Base-by-base conservation (phyloP, 2,888 invertebrate species). In the Orchestes rusci region DNA sequence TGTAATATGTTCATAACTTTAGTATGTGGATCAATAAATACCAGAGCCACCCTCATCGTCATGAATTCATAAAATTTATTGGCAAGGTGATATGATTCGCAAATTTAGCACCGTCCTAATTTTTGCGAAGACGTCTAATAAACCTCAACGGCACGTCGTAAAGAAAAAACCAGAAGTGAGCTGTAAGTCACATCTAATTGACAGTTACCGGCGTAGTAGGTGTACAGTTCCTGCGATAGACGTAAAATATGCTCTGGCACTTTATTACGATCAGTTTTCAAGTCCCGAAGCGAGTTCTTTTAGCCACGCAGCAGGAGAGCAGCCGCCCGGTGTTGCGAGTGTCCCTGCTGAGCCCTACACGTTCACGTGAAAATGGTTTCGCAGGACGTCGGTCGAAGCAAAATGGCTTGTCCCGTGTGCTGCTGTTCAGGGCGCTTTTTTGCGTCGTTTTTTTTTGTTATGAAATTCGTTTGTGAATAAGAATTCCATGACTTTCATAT, bases 261-360 rank as follows among this genome's bases (percentile, higher is more conserved):
- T 68, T 66, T 66, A 66, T 67, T 67, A 66, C 64, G 59, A 64
- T 66, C 66, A 64, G 65, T 66, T 67, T 67, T 66, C 67, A 64
- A 39, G 57, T 59, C 64, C 66, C 64, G 59, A 56, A 51, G 65
- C 55, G 66, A 62, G 58, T 65, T 64, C 64, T 63, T 61, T 61
- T 56, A 58, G 54, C n/a, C 53, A 53, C 51, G 57, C 55, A 50
- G 59, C 60, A 56, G 60, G 59, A 58, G 58, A 55, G 55, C 56
- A 53, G 45, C 39, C 43, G 10, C 5, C 13, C 18, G 41, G 45
- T 50, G 43, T 45, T 39, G 44, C 52, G n/a, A n/a, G n/a, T n/a
- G n/a, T 51, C 52, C 55, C 55, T 44, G 50, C 50, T 40, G 50
- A n/a, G 50, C 43, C 28, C 38, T 19, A 50, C 47, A 44, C 29